Evolutionary conservation across 2,797 vertebrate species (phyloP).

Genomic region (Arrhamphus sclerolepis): DNA sequence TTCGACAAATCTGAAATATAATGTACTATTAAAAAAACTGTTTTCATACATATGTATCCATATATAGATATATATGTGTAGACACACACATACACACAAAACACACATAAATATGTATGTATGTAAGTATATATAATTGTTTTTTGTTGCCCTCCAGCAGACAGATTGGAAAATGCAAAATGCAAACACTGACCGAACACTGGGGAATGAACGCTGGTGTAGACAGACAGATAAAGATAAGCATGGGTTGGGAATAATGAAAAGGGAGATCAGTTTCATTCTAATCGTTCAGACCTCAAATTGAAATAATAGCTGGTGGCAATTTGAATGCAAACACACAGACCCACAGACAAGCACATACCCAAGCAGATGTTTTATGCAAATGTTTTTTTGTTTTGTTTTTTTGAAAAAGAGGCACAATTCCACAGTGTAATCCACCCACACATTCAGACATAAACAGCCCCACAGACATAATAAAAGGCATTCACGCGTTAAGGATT

Average conservation of each 20-base stretch:
- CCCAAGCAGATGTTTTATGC: not conserved
- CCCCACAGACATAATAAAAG: not conserved
- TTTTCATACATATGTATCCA: no score
- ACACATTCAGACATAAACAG: not conserved
- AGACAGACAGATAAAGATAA: constrained; percentile 68
- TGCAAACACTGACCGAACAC: constrained; percentile 23
- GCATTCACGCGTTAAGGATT: not conserved
- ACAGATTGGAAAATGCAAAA: constrained; percentile 12
- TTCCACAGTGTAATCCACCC: not conserved
- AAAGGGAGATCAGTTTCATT: constrained; percentile 75
- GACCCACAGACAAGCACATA: constrained; percentile 6
- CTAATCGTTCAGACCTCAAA: constrained; percentile 62
- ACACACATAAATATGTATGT: no score
- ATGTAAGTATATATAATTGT: no score
- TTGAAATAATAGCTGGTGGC: constrained; percentile 77
- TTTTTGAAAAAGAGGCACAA: not conserved
- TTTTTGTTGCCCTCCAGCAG: not conserved
- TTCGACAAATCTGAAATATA: no score
- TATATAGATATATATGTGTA: no score
- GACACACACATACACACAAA: no score
- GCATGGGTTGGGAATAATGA: constrained; percentile 68
- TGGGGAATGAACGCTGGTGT: constrained; percentile 49
- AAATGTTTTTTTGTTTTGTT: constrained; percentile 4
- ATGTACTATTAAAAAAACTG: no score
- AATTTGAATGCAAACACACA: constrained; percentile 28